Evolutionary conservation across 2,888 invertebrate genomes (phyloP).

Genomic region (Chrysotoxum bicinctum): DNA sequence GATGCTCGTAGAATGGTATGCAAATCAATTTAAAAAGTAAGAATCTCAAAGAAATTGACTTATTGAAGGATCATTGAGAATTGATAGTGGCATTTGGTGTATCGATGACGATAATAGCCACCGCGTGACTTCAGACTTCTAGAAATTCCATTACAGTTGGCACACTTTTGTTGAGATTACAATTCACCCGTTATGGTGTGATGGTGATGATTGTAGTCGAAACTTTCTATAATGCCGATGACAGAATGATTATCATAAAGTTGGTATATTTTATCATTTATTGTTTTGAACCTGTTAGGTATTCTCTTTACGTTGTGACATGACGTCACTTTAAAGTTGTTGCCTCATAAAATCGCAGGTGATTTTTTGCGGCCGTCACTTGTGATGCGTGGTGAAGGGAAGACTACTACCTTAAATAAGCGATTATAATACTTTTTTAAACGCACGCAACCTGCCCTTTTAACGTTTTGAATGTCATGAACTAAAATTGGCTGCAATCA

Average conservation of each 20-base stretch:
- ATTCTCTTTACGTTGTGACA: neutral
- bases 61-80: slow-evolving; percentile 72
- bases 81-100: slow-evolving; percentile 69
- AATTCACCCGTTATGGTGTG: neutral
- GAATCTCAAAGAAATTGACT: slow-evolving; percentile 65
- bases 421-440: slow-evolving; percentile 7
- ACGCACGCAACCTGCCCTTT: slow-evolving; percentile 39
- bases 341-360: neutral
- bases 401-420: slow-evolving; percentile 3
- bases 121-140: slow-evolving; percentile 44
- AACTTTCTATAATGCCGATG: slow-evolving; percentile 24
- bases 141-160: slow-evolving; percentile 47
- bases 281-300: neutral
- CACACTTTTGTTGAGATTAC: slow-evolving; percentile 36
- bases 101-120: slow-evolving; percentile 39
- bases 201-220: neutral
- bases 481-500: slow-evolving; percentile 45
- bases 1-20: slow-evolving; percentile 63
- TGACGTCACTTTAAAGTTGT: slow-evolving; percentile 27
- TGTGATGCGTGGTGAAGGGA: slow-evolving; percentile 19
- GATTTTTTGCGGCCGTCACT: slow-evolving; percentile 1
- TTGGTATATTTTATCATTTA: slow-evolving; percentile 1
- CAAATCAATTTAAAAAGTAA: slow-evolving; percentile 67
- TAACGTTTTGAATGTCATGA: slow-evolving; percentile 24
- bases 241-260: slow-evolving; percentile 22